Base-by-base conservation (phyloP, 1,140 invertebrate species). In the Asbolus verrucosus region DNA sequence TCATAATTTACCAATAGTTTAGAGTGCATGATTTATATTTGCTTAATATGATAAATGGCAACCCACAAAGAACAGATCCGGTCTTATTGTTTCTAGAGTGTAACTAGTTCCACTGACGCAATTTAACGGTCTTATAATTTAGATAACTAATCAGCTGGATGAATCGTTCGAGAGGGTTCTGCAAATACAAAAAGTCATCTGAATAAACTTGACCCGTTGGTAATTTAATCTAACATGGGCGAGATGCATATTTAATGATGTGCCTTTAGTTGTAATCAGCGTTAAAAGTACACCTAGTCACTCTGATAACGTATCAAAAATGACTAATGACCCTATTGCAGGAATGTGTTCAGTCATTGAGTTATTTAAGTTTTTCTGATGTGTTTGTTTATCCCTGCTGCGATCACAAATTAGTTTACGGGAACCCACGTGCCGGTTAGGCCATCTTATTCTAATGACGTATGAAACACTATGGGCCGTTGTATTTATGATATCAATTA, bases 361-460 rank as follows among this genome's bases (percentile, higher is more conserved):
- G 82, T 84, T 84, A 85, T 85, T 85, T 85, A 85, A 82, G 83
- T 83, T 84, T 84, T 84, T 82, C 78, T 54, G 75, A 82, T 82
- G 78, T 86, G 85, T 87, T 87, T 87, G 85, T 84, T 85, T 84
- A 84, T 80, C 78, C 85, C 85, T 79, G 86, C 86, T 86, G 86
- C 81, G 86, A 84, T 83, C 86, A 86, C 85, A 86, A 87, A 87
- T 87, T 87, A 85, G 84, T 83, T 86, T 81, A 81, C 83, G 83
- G 77, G 65, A 73, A 72, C 67, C 74, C 77, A 77, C 77, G 77
- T 76, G 77, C 73, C 75, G 59, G 1, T 27, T 6, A 30, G 14
- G 63, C 60, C 67, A 24, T 38, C 36, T 33, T 62, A 9, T 18
- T 33, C 36, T 62, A 62, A 62, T 33, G 11, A 62, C 30, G 18